These are phyloP conservation scores for Stegastes partitus DNA, from an alignment of 2,113 vertebrate species.

Conservation along the genomic window DNA sequence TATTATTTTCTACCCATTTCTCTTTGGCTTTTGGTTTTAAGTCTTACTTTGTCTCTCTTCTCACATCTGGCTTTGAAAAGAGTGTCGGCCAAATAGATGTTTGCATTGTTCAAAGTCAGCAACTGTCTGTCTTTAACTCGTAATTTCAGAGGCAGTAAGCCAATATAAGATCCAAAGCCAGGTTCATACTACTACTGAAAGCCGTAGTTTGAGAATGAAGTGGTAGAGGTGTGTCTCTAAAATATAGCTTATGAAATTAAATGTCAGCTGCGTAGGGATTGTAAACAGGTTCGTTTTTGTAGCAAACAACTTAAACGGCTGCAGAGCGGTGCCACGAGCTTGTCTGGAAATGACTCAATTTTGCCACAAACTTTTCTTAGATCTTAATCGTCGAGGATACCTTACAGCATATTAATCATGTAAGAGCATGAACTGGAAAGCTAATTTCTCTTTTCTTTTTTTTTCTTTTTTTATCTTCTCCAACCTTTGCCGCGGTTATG, in stretches of 20 bases:
- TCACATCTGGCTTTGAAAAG: constrained; percentile 15
- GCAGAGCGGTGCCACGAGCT: neutral
- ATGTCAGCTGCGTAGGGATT: neutral
- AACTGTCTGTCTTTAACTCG: neutral
- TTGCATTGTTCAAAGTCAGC: neutral
- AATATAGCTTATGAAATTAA: neutral
- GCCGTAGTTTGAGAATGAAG: neutral
- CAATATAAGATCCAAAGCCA: neutral
- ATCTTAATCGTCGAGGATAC: neutral
- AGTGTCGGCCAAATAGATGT: neutral
- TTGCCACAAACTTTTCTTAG: neutral
- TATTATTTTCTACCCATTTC: neutral
- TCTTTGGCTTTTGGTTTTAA: constrained; percentile 4
- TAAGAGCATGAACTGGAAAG: constrained; percentile 8
- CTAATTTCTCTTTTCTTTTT: neutral
- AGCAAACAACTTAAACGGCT: neutral
- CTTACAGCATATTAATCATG: constrained; percentile 2
- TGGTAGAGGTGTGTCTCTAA: neutral
- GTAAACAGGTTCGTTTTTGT: neutral
- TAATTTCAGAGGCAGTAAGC: neutral
- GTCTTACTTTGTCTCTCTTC: neutral
- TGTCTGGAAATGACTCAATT: neutral
- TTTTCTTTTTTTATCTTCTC: constrained; percentile 1
- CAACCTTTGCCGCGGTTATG: constrained; percentile 39
- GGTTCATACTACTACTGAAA: neutral